Conservation (phyloP, 1,140 invertebrate genomes). For the Dreissena polymorpha region DNA sequence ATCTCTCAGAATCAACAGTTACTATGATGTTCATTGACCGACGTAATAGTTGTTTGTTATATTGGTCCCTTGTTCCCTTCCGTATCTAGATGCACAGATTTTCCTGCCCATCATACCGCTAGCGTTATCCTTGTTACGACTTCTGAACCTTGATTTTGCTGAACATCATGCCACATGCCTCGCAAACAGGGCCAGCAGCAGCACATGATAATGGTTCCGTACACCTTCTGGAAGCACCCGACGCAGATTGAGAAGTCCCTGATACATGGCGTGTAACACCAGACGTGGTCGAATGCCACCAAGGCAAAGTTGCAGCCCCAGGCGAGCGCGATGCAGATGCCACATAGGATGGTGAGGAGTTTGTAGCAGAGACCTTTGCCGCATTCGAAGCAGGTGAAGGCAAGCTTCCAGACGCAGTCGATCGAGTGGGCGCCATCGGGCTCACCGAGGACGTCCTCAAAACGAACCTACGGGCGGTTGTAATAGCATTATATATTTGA, state of each 20-base stretch:
- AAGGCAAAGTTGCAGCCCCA: conserved; percentile 87
- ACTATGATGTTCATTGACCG: no score
- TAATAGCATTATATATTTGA: no score
- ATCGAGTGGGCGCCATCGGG: conserved; percentile 86
- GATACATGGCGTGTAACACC: conserved; percentile 80
- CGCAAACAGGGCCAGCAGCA: conserved; percentile 55
- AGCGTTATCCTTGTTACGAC: neutral
- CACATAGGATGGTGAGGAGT: conserved; percentile 84
- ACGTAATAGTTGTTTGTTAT: no score
- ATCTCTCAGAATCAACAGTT: no score
- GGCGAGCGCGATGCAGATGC: conserved; percentile 84
- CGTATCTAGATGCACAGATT: no score
- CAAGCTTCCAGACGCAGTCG: conserved; percentile 88
- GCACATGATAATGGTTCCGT: conserved; percentile 80
- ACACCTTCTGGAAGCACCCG: conserved; percentile 82
- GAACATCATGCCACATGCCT: conserved; percentile 56
- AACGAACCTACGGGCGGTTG: conserved; percentile 67
- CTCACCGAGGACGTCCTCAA: conserved; percentile 89
- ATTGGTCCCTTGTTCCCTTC: no score
- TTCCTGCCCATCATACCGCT: no score
- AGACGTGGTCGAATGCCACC: conserved; percentile 83
- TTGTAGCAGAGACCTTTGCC: conserved; percentile 87
- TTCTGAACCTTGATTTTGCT: conserved; percentile 51
- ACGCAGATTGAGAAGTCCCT: conserved; percentile 81
- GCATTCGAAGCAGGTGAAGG: conserved; percentile 84